phyloP scores from a whole-genome alignment of 2,797 vertebrate species.

The Diceros bicornis region DNA sequence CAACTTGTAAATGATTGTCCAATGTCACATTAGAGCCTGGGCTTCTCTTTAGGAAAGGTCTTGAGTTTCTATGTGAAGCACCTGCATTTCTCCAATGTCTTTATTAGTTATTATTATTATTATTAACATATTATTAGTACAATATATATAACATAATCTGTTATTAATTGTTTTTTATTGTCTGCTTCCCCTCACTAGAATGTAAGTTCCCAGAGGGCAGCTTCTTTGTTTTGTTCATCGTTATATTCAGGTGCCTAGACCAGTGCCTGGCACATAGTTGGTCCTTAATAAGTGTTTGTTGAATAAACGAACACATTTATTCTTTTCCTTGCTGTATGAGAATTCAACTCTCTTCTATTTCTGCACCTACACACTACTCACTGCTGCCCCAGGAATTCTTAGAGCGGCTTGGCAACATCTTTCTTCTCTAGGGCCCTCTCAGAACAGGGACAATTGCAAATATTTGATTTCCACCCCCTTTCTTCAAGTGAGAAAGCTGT shows the following conservation, averaged over 20 bases:
- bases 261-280: not conserved
- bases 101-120: not conserved
- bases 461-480: slow-evolving; percentile 65
- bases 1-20: not conserved
- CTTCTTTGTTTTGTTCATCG: slow-evolving; percentile 26
- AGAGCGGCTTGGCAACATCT: not conserved
- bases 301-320: not conserved
- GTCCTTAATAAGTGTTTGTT: slow-evolving; percentile 13
- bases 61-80: slow-evolving; percentile 40
- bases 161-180: slow-evolving; percentile 7
- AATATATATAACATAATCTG: not conserved
- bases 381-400: slow-evolving; percentile 34
- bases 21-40: not conserved
- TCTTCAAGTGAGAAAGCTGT: slow-evolving; percentile 71
- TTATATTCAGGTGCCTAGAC: not conserved
- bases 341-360: not conserved
- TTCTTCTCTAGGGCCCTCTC: slow-evolving; percentile 53
- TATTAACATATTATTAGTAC: not conserved
- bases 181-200: not conserved
- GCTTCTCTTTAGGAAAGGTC: slow-evolving; percentile 48
- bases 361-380: not conserved
- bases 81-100: not conserved
- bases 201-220: not conserved
- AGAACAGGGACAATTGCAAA: slow-evolving; percentile 70
- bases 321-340: not conserved